A percentile compares a stretch with the other conserved stretches of the same genome.
These are phyloP conservation scores for Tuta absoluta DNA, from an alignment of 2,888 invertebrate species.

Conservation along the genomic window DNA sequence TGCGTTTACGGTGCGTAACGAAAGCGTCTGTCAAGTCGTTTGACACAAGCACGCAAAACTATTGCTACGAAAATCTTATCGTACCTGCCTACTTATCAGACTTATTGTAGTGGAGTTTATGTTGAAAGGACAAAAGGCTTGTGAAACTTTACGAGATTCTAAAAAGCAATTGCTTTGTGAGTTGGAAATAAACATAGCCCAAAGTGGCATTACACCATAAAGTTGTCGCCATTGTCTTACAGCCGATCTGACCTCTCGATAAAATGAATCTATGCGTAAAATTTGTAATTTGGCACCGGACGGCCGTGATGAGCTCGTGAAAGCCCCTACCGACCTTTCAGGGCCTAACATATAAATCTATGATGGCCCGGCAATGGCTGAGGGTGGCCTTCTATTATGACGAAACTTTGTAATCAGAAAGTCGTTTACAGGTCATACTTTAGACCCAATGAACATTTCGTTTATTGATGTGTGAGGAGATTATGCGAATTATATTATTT, in stretches of 20 bases:
- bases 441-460: constrained; percentile 6
- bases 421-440: constrained; percentile 43
- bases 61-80: no score
- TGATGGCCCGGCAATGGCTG: constrained; percentile 34
- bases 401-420: constrained; percentile 46
- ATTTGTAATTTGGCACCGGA: constrained; percentile 36
- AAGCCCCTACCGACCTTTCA: constrained; percentile 46
- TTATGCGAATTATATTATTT: neutral
- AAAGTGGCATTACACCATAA: neutral
- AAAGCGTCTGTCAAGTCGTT: no score
- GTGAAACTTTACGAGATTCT: constrained; percentile 11
- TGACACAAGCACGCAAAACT: no score
- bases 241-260: constrained; percentile 14
- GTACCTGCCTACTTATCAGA: no score
- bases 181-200: neutral
- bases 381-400: constrained; percentile 37
- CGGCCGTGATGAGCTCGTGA: constrained; percentile 39
- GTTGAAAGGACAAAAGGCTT: constrained; percentile 3
- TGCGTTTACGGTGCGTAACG: no score
- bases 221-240: neutral
- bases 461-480: constrained; percentile 13
- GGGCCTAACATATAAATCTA: constrained; percentile 43
- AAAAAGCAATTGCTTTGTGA: constrained; percentile 10
- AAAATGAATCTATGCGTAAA: constrained; percentile 28
- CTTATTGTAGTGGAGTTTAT: neutral